Evolutionary conservation across 2,797 vertebrate species (phyloP).

Genomic region (Steatocranus sp.): DNA sequence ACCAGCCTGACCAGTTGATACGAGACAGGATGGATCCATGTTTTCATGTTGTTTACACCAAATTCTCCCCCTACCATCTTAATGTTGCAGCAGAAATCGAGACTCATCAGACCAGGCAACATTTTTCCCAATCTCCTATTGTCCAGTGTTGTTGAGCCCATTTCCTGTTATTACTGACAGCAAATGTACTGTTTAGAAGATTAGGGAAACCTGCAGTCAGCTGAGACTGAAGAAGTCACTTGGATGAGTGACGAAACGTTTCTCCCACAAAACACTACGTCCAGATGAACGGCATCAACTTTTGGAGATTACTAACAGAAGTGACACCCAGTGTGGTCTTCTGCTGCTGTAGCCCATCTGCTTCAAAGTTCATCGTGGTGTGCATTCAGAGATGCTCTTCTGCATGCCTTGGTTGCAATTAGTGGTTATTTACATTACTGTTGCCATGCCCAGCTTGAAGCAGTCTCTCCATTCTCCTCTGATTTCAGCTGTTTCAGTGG

Average conservation of each 20-base stretch:
- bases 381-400: not conserved
- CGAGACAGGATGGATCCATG: rapidly evolving
- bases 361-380: rapidly evolving
- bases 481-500: not conserved
- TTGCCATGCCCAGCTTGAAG: not conserved
- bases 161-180: not conserved
- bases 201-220: not conserved
- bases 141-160: not conserved
- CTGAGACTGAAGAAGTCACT: not conserved
- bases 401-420: not conserved
- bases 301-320: not conserved
- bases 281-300: not conserved
- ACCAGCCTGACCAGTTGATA: not conserved
- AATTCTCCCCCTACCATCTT: not conserved
- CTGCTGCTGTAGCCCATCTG: not conserved
- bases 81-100: not conserved
- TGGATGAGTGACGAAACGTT: not conserved
- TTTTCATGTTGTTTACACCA: not conserved
- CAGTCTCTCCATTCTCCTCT: not conserved
- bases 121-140: not conserved
- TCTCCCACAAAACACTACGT: not conserved
- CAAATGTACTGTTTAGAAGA: rapidly evolving
- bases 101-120: not conserved
- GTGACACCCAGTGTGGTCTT: not conserved
- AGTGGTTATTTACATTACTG: not conserved